Evolutionary conservation across 2,888 invertebrate genomes (phyloP).

Genomic region (Agonopterix alstromeriana): DNA sequence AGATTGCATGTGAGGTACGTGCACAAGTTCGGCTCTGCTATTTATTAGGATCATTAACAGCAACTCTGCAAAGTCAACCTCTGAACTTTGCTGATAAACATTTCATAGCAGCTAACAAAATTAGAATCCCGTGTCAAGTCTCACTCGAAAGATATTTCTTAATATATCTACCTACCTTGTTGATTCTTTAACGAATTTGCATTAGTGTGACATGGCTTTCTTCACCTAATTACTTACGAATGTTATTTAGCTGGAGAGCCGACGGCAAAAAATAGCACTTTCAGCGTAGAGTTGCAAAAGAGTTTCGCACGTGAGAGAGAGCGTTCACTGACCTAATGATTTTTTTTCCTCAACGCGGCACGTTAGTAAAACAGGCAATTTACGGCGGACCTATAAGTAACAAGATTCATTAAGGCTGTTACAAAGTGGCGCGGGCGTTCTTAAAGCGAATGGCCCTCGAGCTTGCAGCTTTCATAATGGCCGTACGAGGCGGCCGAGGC

Average conservation of each 20-base stretch:
- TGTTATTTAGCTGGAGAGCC: slow-evolving; percentile 10
- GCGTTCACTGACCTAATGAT: slow-evolving; percentile 50
- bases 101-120: no score
- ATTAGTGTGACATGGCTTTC: background rate
- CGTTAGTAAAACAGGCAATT: slow-evolving; percentile 70
- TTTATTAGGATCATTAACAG: no score
- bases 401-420: slow-evolving; percentile 75
- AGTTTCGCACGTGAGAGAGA: slow-evolving; percentile 32
- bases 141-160: no score
- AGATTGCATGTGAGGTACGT: slow-evolving; percentile 29
- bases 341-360: slow-evolving; percentile 35
- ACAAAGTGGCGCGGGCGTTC: slow-evolving; percentile 74
- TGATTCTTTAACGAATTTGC: no score
- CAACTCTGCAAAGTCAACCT: no score
- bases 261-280: slow-evolving; percentile 22
- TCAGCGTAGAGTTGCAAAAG: slow-evolving; percentile 17
- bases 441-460: slow-evolving; percentile 75
- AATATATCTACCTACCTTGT: no score
- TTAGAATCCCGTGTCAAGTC: no score
- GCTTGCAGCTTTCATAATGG: slow-evolving; percentile 73
- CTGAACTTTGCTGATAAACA: no score
- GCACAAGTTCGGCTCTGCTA: background rate
- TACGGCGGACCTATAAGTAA: slow-evolving; percentile 72
- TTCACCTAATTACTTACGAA: slow-evolving; percentile 2
- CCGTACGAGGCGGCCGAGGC: slow-evolving; percentile 63